Conservation (phyloP, 2,888 invertebrate genomes). For the Geophilus truncorum region DNA sequence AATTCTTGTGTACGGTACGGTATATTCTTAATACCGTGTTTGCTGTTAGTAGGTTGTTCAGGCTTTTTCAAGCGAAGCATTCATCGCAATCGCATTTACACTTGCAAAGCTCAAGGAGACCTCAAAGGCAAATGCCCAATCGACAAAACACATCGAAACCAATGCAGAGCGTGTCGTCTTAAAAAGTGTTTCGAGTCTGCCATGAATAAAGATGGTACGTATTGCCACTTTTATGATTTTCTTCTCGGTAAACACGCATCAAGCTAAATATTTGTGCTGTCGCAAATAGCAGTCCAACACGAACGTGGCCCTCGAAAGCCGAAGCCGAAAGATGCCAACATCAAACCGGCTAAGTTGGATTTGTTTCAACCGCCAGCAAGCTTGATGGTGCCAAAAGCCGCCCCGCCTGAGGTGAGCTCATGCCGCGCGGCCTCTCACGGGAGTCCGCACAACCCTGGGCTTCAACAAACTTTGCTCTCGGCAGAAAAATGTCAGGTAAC, state of each 20-base stretch:
- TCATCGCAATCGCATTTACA: conserved; percentile 90
- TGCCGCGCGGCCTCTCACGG: conserved; percentile 30
- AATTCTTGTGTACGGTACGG: too few species aligned
- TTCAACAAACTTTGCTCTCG: conserved; percentile 42
- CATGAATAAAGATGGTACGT: conserved; percentile 97
- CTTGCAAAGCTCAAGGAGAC: conserved; percentile 92
- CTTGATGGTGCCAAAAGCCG: conserved; percentile 34
- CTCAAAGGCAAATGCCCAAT: conserved; percentile 89
- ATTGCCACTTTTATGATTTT: not conserved
- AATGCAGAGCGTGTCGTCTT: conserved; percentile 90
- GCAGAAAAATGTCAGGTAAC: conserved; percentile 42
- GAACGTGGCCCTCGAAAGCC: conserved; percentile 93
- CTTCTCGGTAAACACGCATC: not conserved
- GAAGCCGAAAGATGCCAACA: conserved; percentile 58
- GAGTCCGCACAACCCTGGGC: conserved; percentile 38
- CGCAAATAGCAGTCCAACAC: conserved; percentile 79
- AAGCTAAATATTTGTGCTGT: not conserved
- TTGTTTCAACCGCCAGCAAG: conserved; percentile 31
- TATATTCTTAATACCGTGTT: not conserved
- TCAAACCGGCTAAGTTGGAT: conserved; percentile 35
- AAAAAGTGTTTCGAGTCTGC: conserved; percentile 92
- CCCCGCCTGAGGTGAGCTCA: conserved; percentile 33
- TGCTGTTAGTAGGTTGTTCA: conserved; percentile 67
- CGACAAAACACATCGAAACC: conserved; percentile 94
- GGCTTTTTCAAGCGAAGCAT: conserved; percentile 96